phyloP scores from a whole-genome alignment of 2,797 vertebrate species.

The Loriculus beryllinus region DNA sequence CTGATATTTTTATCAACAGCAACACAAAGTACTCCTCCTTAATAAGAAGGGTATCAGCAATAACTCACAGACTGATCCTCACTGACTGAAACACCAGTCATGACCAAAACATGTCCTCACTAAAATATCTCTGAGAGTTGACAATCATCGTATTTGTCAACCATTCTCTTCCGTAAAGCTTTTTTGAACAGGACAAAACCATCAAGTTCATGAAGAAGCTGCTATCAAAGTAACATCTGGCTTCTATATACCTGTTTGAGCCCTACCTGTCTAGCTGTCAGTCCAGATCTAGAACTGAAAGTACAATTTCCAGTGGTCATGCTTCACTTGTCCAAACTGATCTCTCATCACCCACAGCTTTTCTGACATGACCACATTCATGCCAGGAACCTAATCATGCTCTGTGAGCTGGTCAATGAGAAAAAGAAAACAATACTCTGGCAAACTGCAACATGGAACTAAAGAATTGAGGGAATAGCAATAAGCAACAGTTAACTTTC shows the following conservation, averaged over 20 bases:
- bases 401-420: background rate
- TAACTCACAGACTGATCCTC: background rate
- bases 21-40: background rate
- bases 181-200: background rate
- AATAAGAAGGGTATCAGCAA: background rate
- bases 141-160: background rate
- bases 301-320: background rate
- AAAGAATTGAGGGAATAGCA: background rate
- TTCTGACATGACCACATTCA: background rate
- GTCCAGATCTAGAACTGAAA: background rate
- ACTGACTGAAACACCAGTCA: background rate
- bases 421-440: background rate
- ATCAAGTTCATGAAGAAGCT: background rate
- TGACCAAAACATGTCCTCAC: background rate
- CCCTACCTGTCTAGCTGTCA: background rate
- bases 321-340: background rate
- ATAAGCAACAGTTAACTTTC: background rate
- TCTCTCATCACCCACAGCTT: background rate
- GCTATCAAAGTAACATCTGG: background rate
- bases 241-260: background rate
- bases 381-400: background rate
- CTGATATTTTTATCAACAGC: background rate
- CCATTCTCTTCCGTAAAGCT: background rate
- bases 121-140: background rate
- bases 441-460: background rate